These are phyloP conservation scores for Rhamnusium bicolor DNA, from an alignment of 2,888 invertebrate species.

Conservation along the genomic window DNA sequence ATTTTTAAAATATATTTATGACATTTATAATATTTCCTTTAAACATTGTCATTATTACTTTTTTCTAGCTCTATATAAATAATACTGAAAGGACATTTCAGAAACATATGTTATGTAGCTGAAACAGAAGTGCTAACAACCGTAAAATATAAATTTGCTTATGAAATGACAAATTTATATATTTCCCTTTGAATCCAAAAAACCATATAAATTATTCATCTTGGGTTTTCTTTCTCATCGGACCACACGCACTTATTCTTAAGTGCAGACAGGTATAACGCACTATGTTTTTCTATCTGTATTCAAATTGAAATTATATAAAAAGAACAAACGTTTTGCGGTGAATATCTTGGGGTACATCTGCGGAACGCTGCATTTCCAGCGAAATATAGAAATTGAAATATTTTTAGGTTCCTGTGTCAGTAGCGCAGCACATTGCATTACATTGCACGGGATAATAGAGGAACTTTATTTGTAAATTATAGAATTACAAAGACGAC, in stretches of 20 bases:
- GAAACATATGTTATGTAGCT: constrained; percentile 39
- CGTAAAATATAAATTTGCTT: constrained; percentile 51
- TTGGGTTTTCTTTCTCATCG: constrained; percentile 47
- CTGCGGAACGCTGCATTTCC: not conserved
- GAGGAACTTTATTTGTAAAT: too few species aligned
- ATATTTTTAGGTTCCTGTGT: not conserved
- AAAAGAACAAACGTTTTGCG: not conserved
- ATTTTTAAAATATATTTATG: constrained; percentile 3
- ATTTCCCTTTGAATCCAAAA: constrained; percentile 37
- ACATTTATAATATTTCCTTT: constrained; percentile 19
- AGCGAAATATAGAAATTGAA: not conserved
- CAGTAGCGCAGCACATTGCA: not conserved
- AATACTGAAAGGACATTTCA: constrained; percentile 33
- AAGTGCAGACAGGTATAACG: constrained; percentile 47
- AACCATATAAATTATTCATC: constrained; percentile 49
- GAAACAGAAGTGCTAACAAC: constrained; percentile 48
- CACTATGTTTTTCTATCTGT: not conserved
- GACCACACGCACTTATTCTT: constrained; percentile 54
- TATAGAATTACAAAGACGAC: too few species aligned
- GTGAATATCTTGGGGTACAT: not conserved
- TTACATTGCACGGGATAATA: too few species aligned
- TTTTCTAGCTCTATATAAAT: constrained; percentile 6
- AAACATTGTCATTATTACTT: constrained; percentile 3
- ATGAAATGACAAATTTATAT: constrained; percentile 51
- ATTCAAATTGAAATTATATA: not conserved